A percentile compares a stretch with the other conserved stretches of the same genome.
Evolutionary conservation across 2,113 vertebrate species (phyloP).

Genomic region (Prunella himalayana): DNA sequence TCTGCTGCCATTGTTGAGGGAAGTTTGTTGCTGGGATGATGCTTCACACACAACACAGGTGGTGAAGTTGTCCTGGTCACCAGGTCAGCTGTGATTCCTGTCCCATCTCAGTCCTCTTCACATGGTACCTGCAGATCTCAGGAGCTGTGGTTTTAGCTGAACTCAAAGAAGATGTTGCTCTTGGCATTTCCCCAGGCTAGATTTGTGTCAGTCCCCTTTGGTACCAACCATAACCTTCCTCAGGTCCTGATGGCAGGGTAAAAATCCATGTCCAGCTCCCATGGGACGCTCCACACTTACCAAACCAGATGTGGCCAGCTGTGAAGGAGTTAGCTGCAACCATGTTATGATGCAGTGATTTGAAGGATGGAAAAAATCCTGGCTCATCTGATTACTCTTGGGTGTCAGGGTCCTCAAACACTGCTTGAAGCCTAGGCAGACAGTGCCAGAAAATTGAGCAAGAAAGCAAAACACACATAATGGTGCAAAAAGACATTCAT

Average conservation of each 20-base stretch:
- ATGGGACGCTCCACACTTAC: no score
- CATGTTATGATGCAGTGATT: accelerated
- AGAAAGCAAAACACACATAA: background rate
- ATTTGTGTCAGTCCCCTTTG: background rate
- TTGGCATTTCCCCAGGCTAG: accelerated
- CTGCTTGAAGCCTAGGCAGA: background rate
- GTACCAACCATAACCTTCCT: background rate
- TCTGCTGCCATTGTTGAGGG: background rate
- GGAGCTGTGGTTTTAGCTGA: background rate
- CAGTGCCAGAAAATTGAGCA: background rate
- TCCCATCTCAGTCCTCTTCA: background rate
- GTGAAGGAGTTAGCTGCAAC: background rate
- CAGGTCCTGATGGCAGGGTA: background rate
- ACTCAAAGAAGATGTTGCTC: background rate
- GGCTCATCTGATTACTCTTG: background rate
- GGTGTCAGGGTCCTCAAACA: background rate
- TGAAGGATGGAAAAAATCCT: background rate
- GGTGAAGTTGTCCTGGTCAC: background rate
- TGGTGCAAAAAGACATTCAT: accelerated
- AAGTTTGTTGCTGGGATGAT: background rate
- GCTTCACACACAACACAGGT: accelerated
- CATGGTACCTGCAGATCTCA: background rate
- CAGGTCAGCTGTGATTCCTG: background rate
- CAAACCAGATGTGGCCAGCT: background rate
- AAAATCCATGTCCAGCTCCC: background rate